These are phyloP conservation scores for Dipodomys stephensi DNA, from an alignment of 2,113 vertebrate species.

Conservation along the genomic window DNA sequence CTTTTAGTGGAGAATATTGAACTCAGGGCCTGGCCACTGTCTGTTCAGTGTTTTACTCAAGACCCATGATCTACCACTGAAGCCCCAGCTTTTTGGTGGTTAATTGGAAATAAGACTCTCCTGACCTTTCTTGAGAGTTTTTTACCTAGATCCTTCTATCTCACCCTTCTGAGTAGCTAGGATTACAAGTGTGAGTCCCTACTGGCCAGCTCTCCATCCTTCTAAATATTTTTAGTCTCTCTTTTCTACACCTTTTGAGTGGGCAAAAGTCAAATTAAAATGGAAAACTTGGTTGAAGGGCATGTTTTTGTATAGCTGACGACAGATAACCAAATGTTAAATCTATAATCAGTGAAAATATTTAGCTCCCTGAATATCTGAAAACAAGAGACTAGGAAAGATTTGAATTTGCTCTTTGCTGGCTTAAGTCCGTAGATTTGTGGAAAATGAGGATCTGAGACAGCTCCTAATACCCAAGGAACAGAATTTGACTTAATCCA, in stretches of 20 bases:
- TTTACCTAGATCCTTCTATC: no score
- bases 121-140: no score
- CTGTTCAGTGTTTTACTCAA: background rate
- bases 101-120: no score
- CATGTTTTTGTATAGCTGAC: constrained; percentile 16
- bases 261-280: background rate
- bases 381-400: constrained; percentile 14
- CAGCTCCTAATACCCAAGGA: background rate
- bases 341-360: background rate
- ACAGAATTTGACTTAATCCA: constrained; percentile 32
- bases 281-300: background rate
- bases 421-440: background rate
- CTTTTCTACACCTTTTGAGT: background rate
- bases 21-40: no score
- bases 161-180: no score
- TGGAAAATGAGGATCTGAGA: background rate
- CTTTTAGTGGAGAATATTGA: no score
- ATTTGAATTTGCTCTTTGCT: background rate
- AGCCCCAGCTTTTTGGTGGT: no score
- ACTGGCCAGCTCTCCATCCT: background rate
- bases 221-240: background rate
- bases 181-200: no score
- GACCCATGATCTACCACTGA: no score
- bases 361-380: background rate
- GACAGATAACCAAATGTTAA: background rate